Conservation (phyloP, 1,140 invertebrate genomes). For the Chironomus striatipennis region DNA sequence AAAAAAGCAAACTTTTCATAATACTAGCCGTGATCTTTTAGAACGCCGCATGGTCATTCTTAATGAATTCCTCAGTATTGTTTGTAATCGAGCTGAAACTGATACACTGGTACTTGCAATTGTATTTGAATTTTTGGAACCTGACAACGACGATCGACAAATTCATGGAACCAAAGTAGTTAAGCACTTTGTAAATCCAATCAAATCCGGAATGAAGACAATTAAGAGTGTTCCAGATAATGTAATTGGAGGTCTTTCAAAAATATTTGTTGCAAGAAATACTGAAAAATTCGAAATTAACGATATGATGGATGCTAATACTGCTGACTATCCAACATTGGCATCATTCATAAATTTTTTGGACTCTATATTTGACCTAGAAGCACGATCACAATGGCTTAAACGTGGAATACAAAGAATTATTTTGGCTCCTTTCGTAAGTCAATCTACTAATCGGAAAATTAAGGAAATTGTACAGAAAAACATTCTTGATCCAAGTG, state of each 20-base stretch:
- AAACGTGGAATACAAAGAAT: constrained; percentile 41
- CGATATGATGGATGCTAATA: constrained; percentile 31
- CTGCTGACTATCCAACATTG: constrained; percentile 25
- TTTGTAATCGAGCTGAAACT: constrained; percentile 54
- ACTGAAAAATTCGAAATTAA: constrained; percentile 46
- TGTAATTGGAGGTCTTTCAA: constrained; percentile 60
- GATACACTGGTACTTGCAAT: constrained; percentile 59
- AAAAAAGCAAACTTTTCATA: constrained; percentile 89
- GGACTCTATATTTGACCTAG: constrained; percentile 87
- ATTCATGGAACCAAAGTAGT: constrained; percentile 50
- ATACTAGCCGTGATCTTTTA: constrained; percentile 77
- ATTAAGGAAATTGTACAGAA: constrained; percentile 24
- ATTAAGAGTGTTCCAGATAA: constrained; percentile 76
- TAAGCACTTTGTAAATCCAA: constrained; percentile 64
- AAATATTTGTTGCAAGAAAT: constrained; percentile 47
- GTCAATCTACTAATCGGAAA: constrained; percentile 25
- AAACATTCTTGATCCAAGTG: constrained; percentile 24
- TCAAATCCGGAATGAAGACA: constrained; percentile 70
- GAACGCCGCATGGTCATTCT: constrained; percentile 79
- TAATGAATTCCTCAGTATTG: constrained; percentile 69
- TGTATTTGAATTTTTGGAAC: constrained; percentile 66
- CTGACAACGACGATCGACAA: constrained; percentile 66
- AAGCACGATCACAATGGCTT: constrained; percentile 81
- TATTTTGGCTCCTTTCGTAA: constrained; percentile 26
- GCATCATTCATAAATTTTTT: constrained; percentile 62